Evolutionary conservation across 2,113 vertebrate species (phyloP).

Genomic region (Pseudopodoces humilis): DNA sequence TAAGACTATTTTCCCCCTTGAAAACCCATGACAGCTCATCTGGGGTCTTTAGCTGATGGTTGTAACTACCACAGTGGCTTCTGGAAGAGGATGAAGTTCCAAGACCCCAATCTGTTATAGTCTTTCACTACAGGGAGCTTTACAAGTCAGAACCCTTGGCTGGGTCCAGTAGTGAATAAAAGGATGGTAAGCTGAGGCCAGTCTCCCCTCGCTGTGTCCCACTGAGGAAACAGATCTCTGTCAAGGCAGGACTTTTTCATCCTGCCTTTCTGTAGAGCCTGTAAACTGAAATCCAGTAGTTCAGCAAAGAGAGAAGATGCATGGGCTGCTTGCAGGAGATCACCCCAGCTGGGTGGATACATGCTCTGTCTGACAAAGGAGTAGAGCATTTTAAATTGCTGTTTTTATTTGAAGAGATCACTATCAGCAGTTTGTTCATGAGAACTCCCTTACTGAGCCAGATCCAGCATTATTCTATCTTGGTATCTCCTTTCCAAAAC

Average conservation of each 20-base stretch:
- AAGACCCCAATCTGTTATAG: neutral
- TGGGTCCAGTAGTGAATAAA: neutral
- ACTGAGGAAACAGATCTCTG: neutral
- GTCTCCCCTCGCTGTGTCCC: neutral
- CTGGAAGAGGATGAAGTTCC: neutral
- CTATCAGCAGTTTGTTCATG: neutral
- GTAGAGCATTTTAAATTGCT: neutral
- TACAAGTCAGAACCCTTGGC: neutral
- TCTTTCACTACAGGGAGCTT: neutral
- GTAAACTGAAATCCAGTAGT: neutral
- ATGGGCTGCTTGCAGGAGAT: neutral
- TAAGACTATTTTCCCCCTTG: neutral
- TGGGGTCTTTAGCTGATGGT: neutral
- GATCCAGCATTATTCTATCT: neutral
- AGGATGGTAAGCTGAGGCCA: neutral
- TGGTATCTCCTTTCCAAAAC: neutral
- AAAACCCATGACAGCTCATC: rapidly evolving
- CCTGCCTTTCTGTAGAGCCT: neutral
- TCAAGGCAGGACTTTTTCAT: neutral
- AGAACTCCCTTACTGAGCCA: neutral
- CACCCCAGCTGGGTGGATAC: neutral
- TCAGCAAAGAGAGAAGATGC: neutral
- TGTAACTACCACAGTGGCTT: neutral
- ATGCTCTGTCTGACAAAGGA: neutral
- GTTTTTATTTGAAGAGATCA: neutral